Evolutionary conservation across 1,140 invertebrate species (phyloP).

Genomic region (Achatina immaculata): DNA sequence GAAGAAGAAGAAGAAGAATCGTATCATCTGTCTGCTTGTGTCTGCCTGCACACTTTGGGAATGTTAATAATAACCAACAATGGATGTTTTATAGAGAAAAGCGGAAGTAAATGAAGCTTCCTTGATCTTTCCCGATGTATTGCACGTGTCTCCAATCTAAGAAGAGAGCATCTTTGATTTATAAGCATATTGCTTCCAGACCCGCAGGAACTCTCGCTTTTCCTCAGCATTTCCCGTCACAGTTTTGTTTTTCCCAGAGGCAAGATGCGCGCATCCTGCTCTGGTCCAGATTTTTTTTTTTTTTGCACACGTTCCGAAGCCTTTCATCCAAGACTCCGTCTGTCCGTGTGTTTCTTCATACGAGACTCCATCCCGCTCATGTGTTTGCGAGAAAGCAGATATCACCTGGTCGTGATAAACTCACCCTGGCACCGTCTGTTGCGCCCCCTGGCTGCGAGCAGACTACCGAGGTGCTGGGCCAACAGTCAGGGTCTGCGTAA

Average conservation of each 20-base stretch:
- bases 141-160: not conserved
- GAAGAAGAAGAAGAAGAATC: too few relatives aligned
- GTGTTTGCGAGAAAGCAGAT: slow-evolving; percentile 11
- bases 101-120: not conserved
- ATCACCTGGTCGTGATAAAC: slow-evolving; percentile 21
- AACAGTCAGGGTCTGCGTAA: slow-evolving; percentile 17
- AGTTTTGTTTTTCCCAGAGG: not conserved
- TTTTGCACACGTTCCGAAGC: too few relatives aligned
- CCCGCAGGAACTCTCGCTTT: not conserved
- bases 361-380: not conserved
- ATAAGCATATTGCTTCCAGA: not conserved
- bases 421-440: slow-evolving; percentile 18
- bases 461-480: slow-evolving; percentile 8
- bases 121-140: not conserved
- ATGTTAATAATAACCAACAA: not conserved
- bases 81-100: not conserved
- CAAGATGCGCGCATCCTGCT: too few relatives aligned
- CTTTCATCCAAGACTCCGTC: too few relatives aligned
- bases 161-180: not conserved
- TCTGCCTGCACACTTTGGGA: not conserved
- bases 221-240: not conserved
- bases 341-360: not conserved
- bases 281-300: too few relatives aligned
- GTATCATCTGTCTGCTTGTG: too few relatives aligned
- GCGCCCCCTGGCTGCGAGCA: slow-evolving; percentile 8